Evolutionary conservation across 2,797 vertebrate species (phyloP).

Genomic region (Balearica regulorum): DNA sequence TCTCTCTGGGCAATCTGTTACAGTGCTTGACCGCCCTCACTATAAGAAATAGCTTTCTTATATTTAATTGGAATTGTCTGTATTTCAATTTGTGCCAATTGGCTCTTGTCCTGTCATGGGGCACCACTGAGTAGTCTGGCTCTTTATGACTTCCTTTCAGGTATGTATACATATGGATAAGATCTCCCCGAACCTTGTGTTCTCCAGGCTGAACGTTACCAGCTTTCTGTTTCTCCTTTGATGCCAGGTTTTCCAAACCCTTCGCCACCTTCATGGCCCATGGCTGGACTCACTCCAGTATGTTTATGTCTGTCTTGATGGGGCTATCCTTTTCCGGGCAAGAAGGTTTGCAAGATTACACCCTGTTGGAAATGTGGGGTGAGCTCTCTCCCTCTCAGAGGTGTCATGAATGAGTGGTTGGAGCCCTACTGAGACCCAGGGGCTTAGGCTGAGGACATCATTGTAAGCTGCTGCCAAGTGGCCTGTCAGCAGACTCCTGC

Average conservation of each 20-base stretch:
- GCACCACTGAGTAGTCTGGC: neutral
- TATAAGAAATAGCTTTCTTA: neutral
- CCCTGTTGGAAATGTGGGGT: neutral
- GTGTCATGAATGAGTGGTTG: neutral
- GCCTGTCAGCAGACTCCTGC: neutral
- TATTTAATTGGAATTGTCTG: neutral
- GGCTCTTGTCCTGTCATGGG: neutral
- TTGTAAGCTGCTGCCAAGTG: neutral
- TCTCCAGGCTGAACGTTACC: neutral
- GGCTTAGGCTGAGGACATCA: neutral
- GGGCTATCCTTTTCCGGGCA: neutral
- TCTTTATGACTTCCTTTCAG: neutral
- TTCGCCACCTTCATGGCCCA: neutral
- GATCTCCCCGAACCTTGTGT: neutral
- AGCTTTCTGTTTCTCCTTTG: neutral
- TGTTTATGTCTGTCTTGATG: neutral
- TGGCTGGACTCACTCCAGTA: neutral
- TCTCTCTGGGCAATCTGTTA: neutral
- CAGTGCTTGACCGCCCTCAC: neutral
- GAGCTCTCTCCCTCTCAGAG: neutral
- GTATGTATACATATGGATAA: neutral
- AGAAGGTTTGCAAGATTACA: neutral
- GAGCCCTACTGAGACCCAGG: neutral
- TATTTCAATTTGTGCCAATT: neutral
- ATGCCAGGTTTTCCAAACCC: neutral